phyloP scores from a whole-genome alignment of 2,113 vertebrate species.

The Hemiscyllium ocellatum region DNA sequence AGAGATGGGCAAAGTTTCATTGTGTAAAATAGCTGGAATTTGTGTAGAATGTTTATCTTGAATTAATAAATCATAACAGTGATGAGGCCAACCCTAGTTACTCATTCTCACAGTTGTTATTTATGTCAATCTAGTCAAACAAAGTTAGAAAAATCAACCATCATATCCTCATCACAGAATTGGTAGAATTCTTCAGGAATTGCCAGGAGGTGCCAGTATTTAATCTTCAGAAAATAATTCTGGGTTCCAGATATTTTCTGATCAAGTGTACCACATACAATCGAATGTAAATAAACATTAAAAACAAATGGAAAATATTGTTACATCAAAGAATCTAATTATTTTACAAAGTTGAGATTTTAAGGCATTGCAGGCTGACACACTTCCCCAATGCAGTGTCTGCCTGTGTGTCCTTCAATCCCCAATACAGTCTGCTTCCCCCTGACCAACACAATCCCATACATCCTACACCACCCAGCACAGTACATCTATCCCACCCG shows the following conservation, averaged over 20 bases:
- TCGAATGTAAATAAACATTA: background rate
- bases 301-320: background rate
- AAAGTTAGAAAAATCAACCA: background rate
- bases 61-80: background rate
- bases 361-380: background rate
- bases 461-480: background rate
- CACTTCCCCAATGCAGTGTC: no score
- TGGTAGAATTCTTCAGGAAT: background rate
- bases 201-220: background rate
- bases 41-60: background rate
- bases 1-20: background rate
- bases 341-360: background rate
- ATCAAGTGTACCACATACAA: background rate
- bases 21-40: background rate
- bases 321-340: background rate
- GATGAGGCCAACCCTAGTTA: background rate
- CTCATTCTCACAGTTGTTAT: background rate
- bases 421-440: no score
- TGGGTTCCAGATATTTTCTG: background rate
- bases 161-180: background rate
- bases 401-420: no score
- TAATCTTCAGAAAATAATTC: background rate
- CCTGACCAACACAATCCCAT: no score
- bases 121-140: background rate
- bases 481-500: background rate